Percentiles rank a stretch among this genome's conserved stretches.
Evolutionary conservation across 2,888 invertebrate genomes (phyloP).

Genomic region (Epinotia ramella): DNA sequence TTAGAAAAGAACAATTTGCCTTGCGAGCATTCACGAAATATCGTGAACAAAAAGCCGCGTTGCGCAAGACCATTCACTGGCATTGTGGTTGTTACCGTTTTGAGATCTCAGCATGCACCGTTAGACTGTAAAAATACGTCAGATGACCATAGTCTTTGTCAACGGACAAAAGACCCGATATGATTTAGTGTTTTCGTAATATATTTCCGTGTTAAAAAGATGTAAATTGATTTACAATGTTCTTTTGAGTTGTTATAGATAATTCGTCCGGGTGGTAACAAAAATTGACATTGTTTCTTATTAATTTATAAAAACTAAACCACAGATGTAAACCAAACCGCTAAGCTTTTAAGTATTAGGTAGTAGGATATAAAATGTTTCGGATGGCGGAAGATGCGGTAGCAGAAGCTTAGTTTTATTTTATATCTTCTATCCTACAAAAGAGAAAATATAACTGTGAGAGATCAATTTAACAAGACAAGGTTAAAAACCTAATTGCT

Average conservation of each 20-base stretch:
- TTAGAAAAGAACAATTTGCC: conserved; percentile 63
- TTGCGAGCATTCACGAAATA: conserved; percentile 70
- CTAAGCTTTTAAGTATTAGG: not conserved
- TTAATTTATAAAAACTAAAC: conserved; percentile 8
- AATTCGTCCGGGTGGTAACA: not conserved
- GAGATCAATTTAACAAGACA: conserved; percentile 20
- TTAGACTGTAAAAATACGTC: conserved; percentile 72
- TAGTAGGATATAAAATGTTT: not conserved
- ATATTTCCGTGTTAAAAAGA: conserved; percentile 27
- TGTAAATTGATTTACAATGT: conserved; percentile 42
- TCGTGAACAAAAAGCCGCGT: conserved; percentile 73
- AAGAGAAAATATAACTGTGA: conserved; percentile 6
- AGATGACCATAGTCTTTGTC: conserved; percentile 72
- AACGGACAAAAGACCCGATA: conserved; percentile 70
- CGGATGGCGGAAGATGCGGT: not conserved
- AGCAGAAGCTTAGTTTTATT: not conserved
- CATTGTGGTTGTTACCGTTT: conserved; percentile 69
- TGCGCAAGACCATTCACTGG: conserved; percentile 78
- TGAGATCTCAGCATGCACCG: conserved; percentile 73
- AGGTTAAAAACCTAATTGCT: conserved; percentile 22
- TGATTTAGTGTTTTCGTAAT: conserved; percentile 70
- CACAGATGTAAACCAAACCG: conserved; percentile 17
- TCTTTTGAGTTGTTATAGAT: conserved; percentile 18
- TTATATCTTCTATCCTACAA: not conserved
- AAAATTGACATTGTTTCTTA: not conserved